phyloP scores from a whole-genome alignment of 2,888 invertebrate genomes.

The Zonitis immaculata region DNA sequence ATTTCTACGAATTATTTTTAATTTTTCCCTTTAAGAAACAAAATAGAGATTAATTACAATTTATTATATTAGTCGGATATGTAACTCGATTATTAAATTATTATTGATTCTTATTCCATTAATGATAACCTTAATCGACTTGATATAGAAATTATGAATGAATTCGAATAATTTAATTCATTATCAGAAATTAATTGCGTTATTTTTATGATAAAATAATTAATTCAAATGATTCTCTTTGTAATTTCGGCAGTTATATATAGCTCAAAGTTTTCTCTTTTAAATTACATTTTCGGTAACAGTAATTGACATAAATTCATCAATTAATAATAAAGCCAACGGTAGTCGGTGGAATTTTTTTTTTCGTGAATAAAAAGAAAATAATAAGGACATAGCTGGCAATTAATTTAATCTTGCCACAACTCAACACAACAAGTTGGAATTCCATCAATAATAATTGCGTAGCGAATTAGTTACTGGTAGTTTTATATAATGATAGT shows the following conservation, averaged over 20 bases:
- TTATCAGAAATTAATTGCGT: too few species aligned
- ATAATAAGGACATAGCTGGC: background rate
- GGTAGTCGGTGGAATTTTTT: background rate
- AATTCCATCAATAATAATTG: conserved; percentile 6
- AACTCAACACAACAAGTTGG: background rate
- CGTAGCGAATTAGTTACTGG: conserved; percentile 16
- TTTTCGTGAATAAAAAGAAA: background rate
- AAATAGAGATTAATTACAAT: background rate
- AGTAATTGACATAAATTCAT: background rate
- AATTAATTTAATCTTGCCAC: background rate
- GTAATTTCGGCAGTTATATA: too few species aligned
- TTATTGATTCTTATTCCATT: too few species aligned
- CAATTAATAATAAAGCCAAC: background rate
- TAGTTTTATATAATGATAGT: conserved; percentile 11
- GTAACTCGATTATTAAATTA: too few species aligned
- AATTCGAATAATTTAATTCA: too few species aligned
- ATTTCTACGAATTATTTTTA: background rate
- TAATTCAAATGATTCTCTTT: too few species aligned
- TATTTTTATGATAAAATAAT: too few species aligned
- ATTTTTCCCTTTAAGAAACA: background rate
- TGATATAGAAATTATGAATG: too few species aligned
- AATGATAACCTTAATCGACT: too few species aligned
- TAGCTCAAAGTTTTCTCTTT: background rate
- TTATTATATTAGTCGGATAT: too few species aligned
- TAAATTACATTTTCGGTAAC: background rate